These are phyloP conservation scores for Cricetomys ansorgei DNA, from an alignment of 2,113 vertebrate genomes.

Conservation along the genomic window DNA sequence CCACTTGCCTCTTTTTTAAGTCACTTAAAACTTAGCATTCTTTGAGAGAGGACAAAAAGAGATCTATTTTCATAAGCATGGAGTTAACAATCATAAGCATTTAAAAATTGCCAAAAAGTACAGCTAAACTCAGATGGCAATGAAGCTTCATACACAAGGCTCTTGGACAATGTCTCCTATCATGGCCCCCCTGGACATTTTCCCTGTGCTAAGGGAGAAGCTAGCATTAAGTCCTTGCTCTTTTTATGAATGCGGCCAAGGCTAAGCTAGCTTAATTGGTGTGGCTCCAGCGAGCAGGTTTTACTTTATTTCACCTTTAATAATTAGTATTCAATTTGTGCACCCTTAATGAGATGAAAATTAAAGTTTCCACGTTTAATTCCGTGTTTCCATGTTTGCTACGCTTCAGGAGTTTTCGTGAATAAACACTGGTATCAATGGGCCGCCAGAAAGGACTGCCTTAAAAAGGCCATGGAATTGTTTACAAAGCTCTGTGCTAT, in stretches of 20 bases:
- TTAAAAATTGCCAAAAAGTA: too few relatives aligned
- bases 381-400: constrained; percentile 87
- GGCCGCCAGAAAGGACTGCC: constrained; percentile 86
- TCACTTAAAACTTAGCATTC: rapidly evolving
- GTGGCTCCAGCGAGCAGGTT: neutral
- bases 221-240: neutral
- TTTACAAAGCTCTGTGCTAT: constrained; percentile 87
- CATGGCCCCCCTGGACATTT: rapidly evolving
- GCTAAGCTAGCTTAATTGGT: neutral
- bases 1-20: rapidly evolving
- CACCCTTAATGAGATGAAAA: constrained; percentile 92
- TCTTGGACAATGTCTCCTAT: rapidly evolving
- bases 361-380: constrained; percentile 91
- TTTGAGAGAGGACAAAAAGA: neutral
- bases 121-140: rapidly evolving
- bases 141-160: rapidly evolving
- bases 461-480: constrained; percentile 87
- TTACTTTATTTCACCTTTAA: constrained; percentile 77
- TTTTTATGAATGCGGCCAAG: neutral
- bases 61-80: neutral
- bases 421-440: constrained; percentile 91
- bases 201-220: rapidly evolving
- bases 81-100: too few relatives aligned
- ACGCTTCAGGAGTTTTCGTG: constrained; percentile 86
- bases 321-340: constrained; percentile 86